phyloP scores from a whole-genome alignment of 2,113 vertebrate species.

The Noturus placidus region DNA sequence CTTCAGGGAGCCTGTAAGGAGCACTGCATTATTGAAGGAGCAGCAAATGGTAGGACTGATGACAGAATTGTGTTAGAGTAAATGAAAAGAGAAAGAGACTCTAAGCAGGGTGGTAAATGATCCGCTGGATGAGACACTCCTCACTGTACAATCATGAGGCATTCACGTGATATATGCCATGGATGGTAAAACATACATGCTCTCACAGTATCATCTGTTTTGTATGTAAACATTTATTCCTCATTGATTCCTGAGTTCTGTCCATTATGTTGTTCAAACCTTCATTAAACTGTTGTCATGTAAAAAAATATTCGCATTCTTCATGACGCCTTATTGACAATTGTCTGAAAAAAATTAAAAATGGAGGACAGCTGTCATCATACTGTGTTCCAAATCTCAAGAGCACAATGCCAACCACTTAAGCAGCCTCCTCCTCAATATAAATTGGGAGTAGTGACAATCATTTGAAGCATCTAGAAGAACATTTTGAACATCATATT shows the following conservation, averaged over 20 bases:
- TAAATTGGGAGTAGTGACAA: not conserved
- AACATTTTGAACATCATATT: not conserved
- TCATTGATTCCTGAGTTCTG: not conserved
- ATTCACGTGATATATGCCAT: not conserved
- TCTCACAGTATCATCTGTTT: not conserved
- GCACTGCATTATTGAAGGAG: slow-evolving; percentile 51
- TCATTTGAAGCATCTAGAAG: not conserved
- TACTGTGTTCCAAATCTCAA: not conserved
- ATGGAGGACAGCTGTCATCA: not conserved
- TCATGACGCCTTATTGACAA: not conserved
- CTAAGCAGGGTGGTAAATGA: slow-evolving; percentile 10
- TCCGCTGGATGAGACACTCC: not conserved
- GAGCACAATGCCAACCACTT: not conserved
- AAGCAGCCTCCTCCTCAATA: not conserved
- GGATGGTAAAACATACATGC: not conserved
- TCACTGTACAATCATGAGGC: not conserved
- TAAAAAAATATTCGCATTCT: not conserved
- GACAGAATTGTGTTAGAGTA: slow-evolving; percentile 43
- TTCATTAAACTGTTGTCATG: not conserved
- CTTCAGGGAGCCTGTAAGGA: slow-evolving; percentile 64
- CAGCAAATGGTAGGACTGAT: slow-evolving; percentile 50
- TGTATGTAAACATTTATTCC: not conserved
- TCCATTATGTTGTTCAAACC: not conserved
- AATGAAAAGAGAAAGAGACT: slow-evolving; percentile 49
- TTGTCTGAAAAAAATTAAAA: not conserved